phyloP scores from a whole-genome alignment of 2,888 invertebrate species.

The Labia minor region DNA sequence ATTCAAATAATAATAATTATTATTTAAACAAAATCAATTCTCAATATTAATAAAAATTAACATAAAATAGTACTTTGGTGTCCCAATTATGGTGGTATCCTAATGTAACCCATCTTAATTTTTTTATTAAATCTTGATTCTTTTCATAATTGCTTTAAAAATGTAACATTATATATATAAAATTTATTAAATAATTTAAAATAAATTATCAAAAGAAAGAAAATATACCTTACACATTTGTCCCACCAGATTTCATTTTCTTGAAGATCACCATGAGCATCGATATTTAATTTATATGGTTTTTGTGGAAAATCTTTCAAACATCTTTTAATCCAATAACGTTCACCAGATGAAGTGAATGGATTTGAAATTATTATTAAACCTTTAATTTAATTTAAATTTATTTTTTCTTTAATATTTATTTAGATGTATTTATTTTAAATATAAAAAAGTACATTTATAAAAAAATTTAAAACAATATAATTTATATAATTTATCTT shows the following conservation, averaged over 20 bases:
- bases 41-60: too few species aligned
- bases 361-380: constrained; percentile 73
- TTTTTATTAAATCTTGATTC: constrained; percentile 35
- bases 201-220: neutral
- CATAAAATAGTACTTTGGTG: constrained; percentile 55
- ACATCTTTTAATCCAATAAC: constrained; percentile 72
- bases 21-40: too few species aligned
- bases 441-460: too few species aligned
- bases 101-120: constrained; percentile 85
- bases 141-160: constrained; percentile 27
- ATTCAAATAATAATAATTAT: constrained; percentile 24
- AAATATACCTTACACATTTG: neutral
- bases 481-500: too few species aligned
- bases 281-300: constrained; percentile 61
- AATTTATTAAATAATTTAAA: neutral
- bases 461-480: too few species aligned
- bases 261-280: constrained; percentile 38
- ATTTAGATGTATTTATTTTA: too few species aligned
- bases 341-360: constrained; percentile 64
- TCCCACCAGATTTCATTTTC: neutral
- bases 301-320: constrained; percentile 62
- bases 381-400: too few species aligned
- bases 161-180: neutral
- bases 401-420: too few species aligned
- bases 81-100: constrained; percentile 99